Conservation (phyloP, 2,797 vertebrate genomes). For the Eupleurogrammus muticus region DNA sequence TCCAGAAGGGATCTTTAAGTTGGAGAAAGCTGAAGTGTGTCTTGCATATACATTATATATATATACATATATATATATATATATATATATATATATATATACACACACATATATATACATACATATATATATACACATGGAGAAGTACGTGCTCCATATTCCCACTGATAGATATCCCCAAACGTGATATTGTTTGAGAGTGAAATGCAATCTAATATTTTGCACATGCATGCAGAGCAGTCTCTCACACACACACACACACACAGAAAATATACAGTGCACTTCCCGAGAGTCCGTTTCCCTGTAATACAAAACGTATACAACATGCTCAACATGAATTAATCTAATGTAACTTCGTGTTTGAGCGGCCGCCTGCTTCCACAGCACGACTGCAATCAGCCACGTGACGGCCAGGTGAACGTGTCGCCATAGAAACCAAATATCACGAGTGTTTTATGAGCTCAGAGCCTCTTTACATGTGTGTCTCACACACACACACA, state of each 20-base stretch:
- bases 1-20: too few species aligned
- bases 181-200: constrained; percentile 9
- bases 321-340: constrained; percentile 41
- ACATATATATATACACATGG: not conserved
- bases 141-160: not conserved
- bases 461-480: constrained; percentile 19
- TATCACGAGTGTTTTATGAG: constrained; percentile 11
- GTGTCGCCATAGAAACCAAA: constrained; percentile 3
- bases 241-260: not conserved
- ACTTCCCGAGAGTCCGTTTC: constrained; percentile 13
- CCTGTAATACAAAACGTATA: constrained; percentile 7
- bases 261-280: constrained; percentile 14
- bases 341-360: constrained; percentile 54
- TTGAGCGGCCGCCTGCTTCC: constrained; percentile 33
- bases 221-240: constrained; percentile 19
- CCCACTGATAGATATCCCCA: not conserved
- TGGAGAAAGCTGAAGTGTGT: too few species aligned
- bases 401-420: constrained; percentile 25
- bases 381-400: constrained; percentile 23
- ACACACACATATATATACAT: too few species aligned
- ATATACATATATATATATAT: too few species aligned
- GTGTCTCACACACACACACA: not conserved
- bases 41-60: too few species aligned
- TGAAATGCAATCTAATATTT: constrained; percentile 30
- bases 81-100: too few species aligned